Percentiles rank a stretch among this genome's conserved stretches.
Evolutionary conservation across 2,113 vertebrate species (phyloP).

Genomic region (Deroptyus accipitrinus): DNA sequence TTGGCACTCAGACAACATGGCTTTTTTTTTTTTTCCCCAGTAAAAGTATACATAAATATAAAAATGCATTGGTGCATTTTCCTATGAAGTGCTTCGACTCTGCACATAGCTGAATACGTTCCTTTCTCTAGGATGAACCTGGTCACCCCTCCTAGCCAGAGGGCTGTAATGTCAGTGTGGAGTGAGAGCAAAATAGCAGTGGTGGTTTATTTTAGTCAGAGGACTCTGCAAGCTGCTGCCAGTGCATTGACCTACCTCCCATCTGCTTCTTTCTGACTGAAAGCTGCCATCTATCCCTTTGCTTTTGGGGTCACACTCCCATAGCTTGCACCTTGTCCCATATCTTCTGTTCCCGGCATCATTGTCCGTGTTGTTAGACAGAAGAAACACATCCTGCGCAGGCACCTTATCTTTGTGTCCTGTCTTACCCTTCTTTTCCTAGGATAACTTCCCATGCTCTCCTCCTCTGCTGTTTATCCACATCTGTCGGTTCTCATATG

Average conservation of each 20-base stretch:
- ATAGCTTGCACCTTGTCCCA: not conserved
- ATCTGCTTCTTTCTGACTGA: not conserved
- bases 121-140: not conserved
- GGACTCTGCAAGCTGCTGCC: not conserved
- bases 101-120: not conserved
- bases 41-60: not conserved
- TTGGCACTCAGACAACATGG: not conserved
- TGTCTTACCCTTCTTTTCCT: not conserved
- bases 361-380: not conserved
- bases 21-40: not conserved
- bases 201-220: not conserved
- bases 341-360: not conserved
- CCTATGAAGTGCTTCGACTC: not conserved
- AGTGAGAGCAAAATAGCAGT: not conserved
- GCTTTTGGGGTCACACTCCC: not conserved
- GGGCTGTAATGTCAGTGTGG: not conserved
- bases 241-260: not conserved
- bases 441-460: not conserved
- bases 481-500: not conserved
- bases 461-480: not conserved
- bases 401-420: not conserved
- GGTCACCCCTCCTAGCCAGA: not conserved
- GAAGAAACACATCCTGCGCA: not conserved
- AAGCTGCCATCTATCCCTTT: not conserved
- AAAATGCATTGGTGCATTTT: not conserved